phyloP scores from a whole-genome alignment of 2,797 vertebrate species.

The Typhlichthys subterraneus region DNA sequence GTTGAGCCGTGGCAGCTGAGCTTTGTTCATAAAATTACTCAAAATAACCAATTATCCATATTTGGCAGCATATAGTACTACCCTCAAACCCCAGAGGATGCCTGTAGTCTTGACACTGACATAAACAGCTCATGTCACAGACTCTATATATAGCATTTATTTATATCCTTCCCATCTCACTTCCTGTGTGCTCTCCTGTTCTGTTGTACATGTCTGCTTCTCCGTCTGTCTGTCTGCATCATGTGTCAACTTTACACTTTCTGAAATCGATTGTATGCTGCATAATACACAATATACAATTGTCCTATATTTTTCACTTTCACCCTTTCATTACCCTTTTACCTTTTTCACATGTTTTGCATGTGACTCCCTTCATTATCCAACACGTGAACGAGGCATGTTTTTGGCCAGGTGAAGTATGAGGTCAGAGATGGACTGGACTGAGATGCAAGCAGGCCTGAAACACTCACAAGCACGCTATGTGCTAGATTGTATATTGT shows the following conservation, averaged over 20 bases:
- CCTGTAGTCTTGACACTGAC: conserved; percentile 73
- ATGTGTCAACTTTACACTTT: conserved; percentile 1
- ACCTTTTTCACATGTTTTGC: conserved; percentile 18
- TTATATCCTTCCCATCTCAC: conserved; percentile 23
- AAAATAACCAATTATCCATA: conserved; percentile 83
- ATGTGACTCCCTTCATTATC: conserved; percentile 42
- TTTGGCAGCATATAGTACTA: conserved; percentile 72
- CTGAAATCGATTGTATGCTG: conserved; percentile 40
- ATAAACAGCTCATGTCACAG: conserved; percentile 70
- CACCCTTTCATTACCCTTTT: too few species aligned
- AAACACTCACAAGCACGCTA: conserved; percentile 26
- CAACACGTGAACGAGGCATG: conserved; percentile 35
- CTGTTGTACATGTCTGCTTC: conserved; percentile 25
- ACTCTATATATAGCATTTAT: conserved; percentile 75
- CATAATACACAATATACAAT: too few species aligned
- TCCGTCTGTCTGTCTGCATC: conserved; percentile 34
- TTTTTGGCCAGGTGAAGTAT: too few species aligned
- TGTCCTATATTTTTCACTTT: neutral
- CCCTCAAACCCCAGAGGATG: conserved; percentile 69
- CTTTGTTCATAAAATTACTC: conserved; percentile 79
- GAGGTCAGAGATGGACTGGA: conserved; percentile 33
- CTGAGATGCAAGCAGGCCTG: conserved; percentile 36
- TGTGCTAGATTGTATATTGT: conserved; percentile 21
- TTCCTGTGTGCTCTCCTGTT: conserved; percentile 35
- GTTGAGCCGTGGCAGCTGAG: conserved; percentile 78